These are phyloP conservation scores for Proisotoma minuta DNA, from an alignment of 2,888 invertebrate genomes.

Conservation along the genomic window DNA sequence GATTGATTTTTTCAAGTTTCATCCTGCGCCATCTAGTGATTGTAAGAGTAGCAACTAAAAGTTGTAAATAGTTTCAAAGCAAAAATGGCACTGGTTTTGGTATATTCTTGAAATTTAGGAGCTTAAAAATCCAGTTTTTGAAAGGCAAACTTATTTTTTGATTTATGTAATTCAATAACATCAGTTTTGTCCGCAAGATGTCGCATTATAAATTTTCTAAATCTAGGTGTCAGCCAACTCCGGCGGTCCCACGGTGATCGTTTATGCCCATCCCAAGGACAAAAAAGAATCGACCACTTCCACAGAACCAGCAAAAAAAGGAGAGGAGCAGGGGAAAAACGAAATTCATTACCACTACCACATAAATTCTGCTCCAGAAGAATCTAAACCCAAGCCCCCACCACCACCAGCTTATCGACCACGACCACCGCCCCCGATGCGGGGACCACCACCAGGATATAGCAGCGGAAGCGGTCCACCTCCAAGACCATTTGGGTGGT, in stretches of 20 bases:
- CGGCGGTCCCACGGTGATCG: conserved; percentile 41
- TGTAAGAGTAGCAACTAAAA: too few relatives aligned
- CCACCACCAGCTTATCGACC: background rate
- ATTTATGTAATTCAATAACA: too few relatives aligned
- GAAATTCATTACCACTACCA: conserved; percentile 44
- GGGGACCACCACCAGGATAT: background rate
- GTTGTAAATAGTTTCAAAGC: too few relatives aligned
- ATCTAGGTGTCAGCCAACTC: conserved; percentile 39
- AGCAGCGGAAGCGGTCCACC: background rate
- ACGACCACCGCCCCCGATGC: background rate
- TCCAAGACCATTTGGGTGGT: background rate
- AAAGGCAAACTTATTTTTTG: too few relatives aligned
- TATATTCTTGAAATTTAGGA: too few relatives aligned
- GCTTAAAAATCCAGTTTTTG: too few relatives aligned
- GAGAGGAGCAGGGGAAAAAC: conserved; percentile 18
- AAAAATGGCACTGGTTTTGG: too few relatives aligned
- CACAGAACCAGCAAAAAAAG: background rate
- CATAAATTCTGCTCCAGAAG: conserved; percentile 17
- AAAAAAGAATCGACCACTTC: background rate
- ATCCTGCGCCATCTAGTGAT: too few relatives aligned
- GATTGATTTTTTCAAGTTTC: too few relatives aligned
- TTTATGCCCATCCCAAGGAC: conserved; percentile 33
- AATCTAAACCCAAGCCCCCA: background rate
- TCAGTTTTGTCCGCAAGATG: too few relatives aligned
- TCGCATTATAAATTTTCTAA: too few relatives aligned